Evolutionary conservation across 2,888 invertebrate species (phyloP), one percentile per base, ranked within the genome.

Genomic region (Agonopterix subpropinquella): DNA sequence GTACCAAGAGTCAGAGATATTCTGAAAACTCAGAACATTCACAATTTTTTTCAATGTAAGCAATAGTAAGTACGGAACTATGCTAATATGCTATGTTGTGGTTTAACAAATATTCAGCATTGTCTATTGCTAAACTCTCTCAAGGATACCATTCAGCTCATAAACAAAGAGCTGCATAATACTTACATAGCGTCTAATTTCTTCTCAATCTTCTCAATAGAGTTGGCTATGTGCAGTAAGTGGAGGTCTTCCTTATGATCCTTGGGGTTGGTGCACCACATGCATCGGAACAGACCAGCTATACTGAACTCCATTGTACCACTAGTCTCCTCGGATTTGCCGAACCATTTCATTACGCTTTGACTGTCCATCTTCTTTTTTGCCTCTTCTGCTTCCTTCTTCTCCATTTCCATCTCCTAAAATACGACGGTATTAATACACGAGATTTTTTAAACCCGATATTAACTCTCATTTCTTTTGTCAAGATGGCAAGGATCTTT

Each of bases 221-320:
- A 92, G 51, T 94, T 94, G 0, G 95, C 93, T 47, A 97, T 96
- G 52, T 94, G 92, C 35, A 95, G 90, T 1, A 97, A 86, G 73
- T 97, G 96, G 48, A 94, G 90, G 56, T 96, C 94, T 58, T 97
- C 96, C 61, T 95, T 95, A 15, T 93, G 92, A 8, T 95, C 93
- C 65, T 95, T 94, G 7, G 95, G 96, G 69, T 97, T 95, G 0
- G 96, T 96, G 70, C 97, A 97, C 53, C 96, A 91, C 90, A 97
- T 92, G 63, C 95, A 95, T 48, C 93, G 93, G 86, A 96, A 97
- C 1, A 97, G 83, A 0, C 96, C 96, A 4, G 96, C 93, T 28
- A 97, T 81, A 0, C 95, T 94, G 59, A 95, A 92, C 75, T 97
- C 96, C 49, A 97, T 89, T 0, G 95, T 94, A 0, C 97, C 97